phyloP scores from a whole-genome alignment of 37 sponge, comb jelly and placozoan species.

The Petrosia ficiformis region DNA sequence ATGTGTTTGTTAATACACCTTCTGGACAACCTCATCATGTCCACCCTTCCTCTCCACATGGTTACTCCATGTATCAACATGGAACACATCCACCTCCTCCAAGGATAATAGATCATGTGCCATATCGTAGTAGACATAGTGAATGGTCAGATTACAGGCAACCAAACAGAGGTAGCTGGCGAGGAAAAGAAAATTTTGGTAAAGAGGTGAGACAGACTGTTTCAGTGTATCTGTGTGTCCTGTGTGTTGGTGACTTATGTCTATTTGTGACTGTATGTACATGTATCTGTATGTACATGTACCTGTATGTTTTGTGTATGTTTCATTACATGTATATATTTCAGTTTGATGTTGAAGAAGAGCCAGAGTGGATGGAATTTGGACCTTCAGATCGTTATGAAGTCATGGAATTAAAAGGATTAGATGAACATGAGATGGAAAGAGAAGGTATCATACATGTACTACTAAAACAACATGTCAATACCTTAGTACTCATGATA shows the following conservation, averaged over 20 bases:
- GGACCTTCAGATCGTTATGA: conserved; percentile 58
- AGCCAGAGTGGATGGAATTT: conserved; percentile 85
- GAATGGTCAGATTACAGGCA: not conserved
- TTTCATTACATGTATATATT: not conserved
- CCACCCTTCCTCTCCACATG: not conserved
- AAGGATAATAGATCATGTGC: conserved; percentile 51
- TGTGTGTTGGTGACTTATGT: not conserved
- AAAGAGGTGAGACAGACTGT: not conserved
- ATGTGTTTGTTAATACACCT: not conserved
- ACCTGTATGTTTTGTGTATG: too few relatives aligned
- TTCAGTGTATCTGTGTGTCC: not conserved
- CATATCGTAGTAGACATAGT: not conserved
- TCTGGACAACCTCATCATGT: not conserved
- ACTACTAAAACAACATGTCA: too few relatives aligned
- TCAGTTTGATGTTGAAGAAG: conserved; percentile 26
- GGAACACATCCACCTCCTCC: not conserved
- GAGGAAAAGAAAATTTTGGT: not conserved
- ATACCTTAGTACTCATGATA: too few relatives aligned
- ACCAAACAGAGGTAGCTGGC: not conserved
- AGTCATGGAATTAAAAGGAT: conserved; percentile 64
- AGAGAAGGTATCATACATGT: conserved; percentile 54
- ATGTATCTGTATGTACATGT: too few relatives aligned
- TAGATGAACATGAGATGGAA: conserved; percentile 58
- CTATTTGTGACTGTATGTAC: too few relatives aligned
- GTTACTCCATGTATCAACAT: not conserved